Conservation (phyloP, 2,797 vertebrate genomes). For the Girardinus metallicus region DNA sequence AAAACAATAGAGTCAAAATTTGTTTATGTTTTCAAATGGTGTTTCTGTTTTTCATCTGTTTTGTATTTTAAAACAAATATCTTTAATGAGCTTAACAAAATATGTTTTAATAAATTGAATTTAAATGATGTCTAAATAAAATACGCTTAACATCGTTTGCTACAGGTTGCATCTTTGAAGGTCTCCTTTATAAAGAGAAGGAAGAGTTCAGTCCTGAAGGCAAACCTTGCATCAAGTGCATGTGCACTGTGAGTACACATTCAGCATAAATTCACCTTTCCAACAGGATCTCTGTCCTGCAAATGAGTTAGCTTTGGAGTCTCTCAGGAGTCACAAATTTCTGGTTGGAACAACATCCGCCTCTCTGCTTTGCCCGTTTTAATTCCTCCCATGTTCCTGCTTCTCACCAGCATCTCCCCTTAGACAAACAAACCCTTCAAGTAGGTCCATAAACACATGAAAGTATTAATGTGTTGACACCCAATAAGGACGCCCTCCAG, state of each 20-base stretch:
- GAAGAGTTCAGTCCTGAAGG: constrained; percentile 94
- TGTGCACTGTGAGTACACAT: constrained; percentile 89
- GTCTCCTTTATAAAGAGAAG: constrained; percentile 89
- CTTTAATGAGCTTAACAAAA: neutral
- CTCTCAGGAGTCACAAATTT: constrained; percentile 46
- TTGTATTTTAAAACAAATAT: neutral
- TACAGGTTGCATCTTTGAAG: constrained; percentile 87
- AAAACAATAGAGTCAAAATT: neutral
- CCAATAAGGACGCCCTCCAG: constrained; percentile 11
- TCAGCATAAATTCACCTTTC: constrained; percentile 20
- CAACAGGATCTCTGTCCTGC: constrained; percentile 15
- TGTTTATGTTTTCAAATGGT: neutral
- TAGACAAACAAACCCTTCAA: constrained; percentile 54
- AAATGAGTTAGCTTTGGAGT: constrained; percentile 31
- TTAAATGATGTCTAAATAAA: neutral
- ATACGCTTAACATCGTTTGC: neutral
- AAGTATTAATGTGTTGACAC: constrained; percentile 55
- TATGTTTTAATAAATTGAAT: neutral
- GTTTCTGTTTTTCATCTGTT: neutral
- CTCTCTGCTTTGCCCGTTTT: constrained; percentile 1
- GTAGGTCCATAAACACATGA: constrained; percentile 61
- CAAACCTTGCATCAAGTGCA: constrained; percentile 90
- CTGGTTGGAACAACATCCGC: constrained; percentile 53
- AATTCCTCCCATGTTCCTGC: constrained; percentile 2
- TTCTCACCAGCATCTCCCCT: neutral